phyloP scores from a whole-genome alignment of 2,888 invertebrate species.

The Conchocele bisecta region DNA sequence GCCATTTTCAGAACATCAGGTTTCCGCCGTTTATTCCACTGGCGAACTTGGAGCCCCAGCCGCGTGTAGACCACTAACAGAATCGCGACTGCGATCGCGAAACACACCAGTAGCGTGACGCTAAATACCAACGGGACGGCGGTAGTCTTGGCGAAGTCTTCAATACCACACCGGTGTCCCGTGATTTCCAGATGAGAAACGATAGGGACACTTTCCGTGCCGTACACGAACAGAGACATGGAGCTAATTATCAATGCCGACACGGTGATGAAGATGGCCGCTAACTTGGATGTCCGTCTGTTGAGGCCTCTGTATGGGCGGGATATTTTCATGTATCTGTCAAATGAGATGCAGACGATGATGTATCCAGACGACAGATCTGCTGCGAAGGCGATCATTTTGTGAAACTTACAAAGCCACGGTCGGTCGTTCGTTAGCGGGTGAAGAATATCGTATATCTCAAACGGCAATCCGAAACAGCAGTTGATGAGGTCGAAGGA shows the following conservation, averaged over 20 bases:
- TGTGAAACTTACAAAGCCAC: constrained; percentile 39
- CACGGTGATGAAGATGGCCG: constrained; percentile 13
- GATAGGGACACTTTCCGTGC: constrained; percentile 27
- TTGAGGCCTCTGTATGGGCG: constrained; percentile 45
- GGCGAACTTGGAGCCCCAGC: constrained; percentile 44
- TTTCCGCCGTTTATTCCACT: constrained; percentile 51
- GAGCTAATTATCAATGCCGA: constrained; percentile 26
- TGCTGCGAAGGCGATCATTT: constrained; percentile 30
- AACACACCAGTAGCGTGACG: constrained; percentile 40
- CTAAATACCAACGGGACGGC: constrained; percentile 39
- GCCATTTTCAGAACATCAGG: not conserved
- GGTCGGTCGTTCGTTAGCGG: constrained; percentile 37
- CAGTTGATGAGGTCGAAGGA: constrained; percentile 45
- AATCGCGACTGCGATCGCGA: constrained; percentile 41
- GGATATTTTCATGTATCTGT: constrained; percentile 52
- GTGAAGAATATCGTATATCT: constrained; percentile 34
- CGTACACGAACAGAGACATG: constrained; percentile 37
- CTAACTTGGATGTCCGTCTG: constrained; percentile 34
- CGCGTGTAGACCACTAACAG: constrained; percentile 43
- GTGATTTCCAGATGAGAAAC: constrained; percentile 7
- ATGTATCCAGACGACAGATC: constrained; percentile 53
- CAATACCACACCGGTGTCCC: constrained; percentile 41
- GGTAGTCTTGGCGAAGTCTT: constrained; percentile 21
- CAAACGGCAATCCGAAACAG: constrained; percentile 34
- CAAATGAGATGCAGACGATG: constrained; percentile 57